phyloP scores from a whole-genome alignment of 2,888 invertebrate genomes.

The Aelia acuminata region DNA sequence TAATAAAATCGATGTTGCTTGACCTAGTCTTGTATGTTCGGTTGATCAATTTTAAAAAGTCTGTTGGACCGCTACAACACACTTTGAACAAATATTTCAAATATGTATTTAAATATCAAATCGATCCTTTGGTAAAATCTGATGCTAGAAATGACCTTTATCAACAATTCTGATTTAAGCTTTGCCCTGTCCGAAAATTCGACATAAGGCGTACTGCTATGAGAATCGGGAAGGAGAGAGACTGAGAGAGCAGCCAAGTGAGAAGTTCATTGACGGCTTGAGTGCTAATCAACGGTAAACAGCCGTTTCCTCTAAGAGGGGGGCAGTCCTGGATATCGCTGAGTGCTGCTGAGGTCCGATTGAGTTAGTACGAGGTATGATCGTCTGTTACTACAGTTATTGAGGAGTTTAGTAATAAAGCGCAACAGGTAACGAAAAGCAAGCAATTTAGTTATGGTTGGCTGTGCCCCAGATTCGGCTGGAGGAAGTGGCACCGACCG shows the following conservation, averaged over 20 bases:
- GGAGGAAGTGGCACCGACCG: slow-evolving; percentile 32
- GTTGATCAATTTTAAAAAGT: no score
- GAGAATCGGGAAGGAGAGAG: not conserved
- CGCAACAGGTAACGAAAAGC: not conserved
- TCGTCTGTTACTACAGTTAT: not conserved
- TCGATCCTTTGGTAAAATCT: no score
- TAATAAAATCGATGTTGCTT: no score
- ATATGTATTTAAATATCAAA: no score
- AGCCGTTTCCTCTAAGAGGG: not conserved
- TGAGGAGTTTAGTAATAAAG: not conserved
- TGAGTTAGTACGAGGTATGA: not conserved
- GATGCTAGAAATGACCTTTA: no score
- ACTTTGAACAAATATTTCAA: no score
- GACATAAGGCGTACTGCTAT: not conserved
- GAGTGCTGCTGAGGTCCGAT: not conserved
- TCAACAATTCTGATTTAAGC: no score
- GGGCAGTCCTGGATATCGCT: not conserved
- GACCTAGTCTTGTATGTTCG: no score
- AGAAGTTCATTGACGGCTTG: slow-evolving; percentile 25
- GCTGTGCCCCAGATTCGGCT: slow-evolving; percentile 19
- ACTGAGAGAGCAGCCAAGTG: not conserved
- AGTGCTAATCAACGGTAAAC: slow-evolving; percentile 34
- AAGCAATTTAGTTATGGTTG: not conserved
- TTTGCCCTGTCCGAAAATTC: not conserved
- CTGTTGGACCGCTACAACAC: no score